Conservation (phyloP, 2,888 invertebrate genomes). For the Coremacera marginata region DNA sequence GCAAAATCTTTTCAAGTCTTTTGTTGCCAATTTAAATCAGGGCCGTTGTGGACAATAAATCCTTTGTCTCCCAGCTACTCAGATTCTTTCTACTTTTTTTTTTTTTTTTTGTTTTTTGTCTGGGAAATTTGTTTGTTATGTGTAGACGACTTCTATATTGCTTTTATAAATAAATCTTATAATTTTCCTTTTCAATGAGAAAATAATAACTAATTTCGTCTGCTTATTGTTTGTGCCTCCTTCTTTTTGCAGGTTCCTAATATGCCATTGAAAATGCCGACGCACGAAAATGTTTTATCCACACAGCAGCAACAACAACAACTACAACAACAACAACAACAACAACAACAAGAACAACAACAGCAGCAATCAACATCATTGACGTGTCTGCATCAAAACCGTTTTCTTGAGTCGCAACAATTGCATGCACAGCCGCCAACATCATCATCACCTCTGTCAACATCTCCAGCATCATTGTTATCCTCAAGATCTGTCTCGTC, state of each 20-base stretch:
- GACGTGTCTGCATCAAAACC: constrained; percentile 65
- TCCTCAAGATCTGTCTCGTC: not conserved
- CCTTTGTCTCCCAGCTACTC: not conserved
- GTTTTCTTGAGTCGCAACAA: constrained; percentile 62
- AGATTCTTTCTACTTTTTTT: constrained; percentile 30
- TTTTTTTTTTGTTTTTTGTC: not conserved
- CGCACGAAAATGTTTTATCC: constrained; percentile 58
- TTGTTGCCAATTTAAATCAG: not conserved
- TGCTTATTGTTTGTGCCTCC: constrained; percentile 40
- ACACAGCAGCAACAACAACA: constrained; percentile 46
- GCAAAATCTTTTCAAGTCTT: not conserved
- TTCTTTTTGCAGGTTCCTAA: constrained; percentile 66
- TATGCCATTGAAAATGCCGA: constrained; percentile 63
- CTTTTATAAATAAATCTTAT: not conserved
- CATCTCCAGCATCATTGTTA: constrained; percentile 7
- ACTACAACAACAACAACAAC: no score
- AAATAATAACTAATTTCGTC: constrained; percentile 30
- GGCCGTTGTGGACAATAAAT: not conserved
- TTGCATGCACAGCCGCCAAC: constrained; percentile 50
- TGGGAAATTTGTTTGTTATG: not conserved
- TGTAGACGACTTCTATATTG: not conserved
- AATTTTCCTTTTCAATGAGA: constrained; percentile 15
- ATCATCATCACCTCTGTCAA: constrained; percentile 21
- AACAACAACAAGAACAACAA: constrained; percentile 40
- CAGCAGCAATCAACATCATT: constrained; percentile 51